Percentiles rank a stretch among this genome's conserved stretches.
These are phyloP conservation scores for Pangasianodon gigas DNA, from an alignment of 2,113 vertebrate genomes.

Conservation along the genomic window DNA sequence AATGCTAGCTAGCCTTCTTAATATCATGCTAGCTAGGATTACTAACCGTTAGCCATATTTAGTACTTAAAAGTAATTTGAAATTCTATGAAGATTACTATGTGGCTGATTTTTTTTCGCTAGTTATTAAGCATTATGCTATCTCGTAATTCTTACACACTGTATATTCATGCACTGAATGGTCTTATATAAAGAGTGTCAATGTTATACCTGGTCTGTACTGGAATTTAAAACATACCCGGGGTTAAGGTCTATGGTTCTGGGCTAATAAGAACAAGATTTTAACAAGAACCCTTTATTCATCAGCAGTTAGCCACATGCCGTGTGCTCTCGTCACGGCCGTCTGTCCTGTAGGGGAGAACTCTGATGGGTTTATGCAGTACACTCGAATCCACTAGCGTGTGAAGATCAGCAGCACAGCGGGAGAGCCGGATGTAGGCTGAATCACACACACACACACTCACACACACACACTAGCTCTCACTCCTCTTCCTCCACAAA, in stretches of 20 bases:
- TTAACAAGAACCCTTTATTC: not conserved
- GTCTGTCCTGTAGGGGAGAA: not conserved
- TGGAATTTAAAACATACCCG: not conserved
- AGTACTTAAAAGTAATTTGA: no score
- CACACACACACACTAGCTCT: conserved; percentile 21
- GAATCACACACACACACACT: conserved; percentile 45
- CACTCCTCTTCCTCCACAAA: conserved; percentile 16
- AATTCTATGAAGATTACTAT: not conserved
- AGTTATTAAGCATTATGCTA: not conserved
- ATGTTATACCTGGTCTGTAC: not conserved
- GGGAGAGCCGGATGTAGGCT: conserved; percentile 39
- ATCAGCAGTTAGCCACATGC: not conserved
- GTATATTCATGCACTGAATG: not conserved
- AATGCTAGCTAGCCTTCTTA: not conserved
- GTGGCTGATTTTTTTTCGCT: not conserved
- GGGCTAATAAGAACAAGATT: not conserved
- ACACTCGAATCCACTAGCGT: conserved; percentile 23
- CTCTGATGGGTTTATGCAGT: conserved; percentile 20
- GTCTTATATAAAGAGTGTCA: not conserved
- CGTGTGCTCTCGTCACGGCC: not conserved
- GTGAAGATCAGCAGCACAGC: conserved; percentile 1
- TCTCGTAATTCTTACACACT: not conserved
- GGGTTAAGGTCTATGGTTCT: not conserved
- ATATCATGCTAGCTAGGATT: not conserved
- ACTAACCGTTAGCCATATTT: not conserved